Evolutionary conservation across 2,797 vertebrate genomes (phyloP).

Genomic region (Acipenser oxyrinchus): DNA sequence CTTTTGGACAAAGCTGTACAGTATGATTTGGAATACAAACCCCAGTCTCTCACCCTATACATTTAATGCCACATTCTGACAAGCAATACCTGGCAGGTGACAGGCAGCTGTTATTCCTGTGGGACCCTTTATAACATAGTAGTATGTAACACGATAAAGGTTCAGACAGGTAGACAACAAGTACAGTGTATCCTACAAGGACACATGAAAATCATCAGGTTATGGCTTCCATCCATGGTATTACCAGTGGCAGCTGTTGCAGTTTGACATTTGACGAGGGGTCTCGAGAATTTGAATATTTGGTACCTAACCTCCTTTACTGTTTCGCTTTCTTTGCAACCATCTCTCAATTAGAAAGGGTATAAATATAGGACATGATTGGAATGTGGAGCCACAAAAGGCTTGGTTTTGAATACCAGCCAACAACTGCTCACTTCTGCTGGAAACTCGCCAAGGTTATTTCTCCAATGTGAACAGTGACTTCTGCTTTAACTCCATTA

Average conservation of each 20-base stretch:
- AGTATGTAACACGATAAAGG: too few relatives aligned
- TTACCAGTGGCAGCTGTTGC: conserved; percentile 2
- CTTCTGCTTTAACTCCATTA: conserved; percentile 43
- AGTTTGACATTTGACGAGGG: conserved; percentile 23
- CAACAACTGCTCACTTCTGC: conserved; percentile 53
- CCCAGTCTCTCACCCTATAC: too few relatives aligned
- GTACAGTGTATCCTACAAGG: background rate
- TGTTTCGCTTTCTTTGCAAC: conserved; percentile 20
- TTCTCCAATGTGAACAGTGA: conserved; percentile 49
- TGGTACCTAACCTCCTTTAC: conserved; percentile 4
- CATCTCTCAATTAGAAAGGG: conserved; percentile 59
- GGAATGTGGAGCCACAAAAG: conserved; percentile 61
- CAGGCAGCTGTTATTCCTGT: too few relatives aligned
- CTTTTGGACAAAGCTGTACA: too few relatives aligned
- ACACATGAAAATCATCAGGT: background rate
- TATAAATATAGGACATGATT: conserved; percentile 61
- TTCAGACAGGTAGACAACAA: too few relatives aligned
- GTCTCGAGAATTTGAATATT: conserved; percentile 1
- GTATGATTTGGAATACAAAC: too few relatives aligned
- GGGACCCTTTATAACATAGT: too few relatives aligned
- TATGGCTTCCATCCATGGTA: background rate
- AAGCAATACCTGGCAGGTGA: too few relatives aligned
- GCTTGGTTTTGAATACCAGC: conserved; percentile 44
- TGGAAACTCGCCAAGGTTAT: conserved; percentile 62
- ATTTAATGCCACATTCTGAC: too few relatives aligned